Evolutionary conservation across 2,888 invertebrate species (phyloP).

Genomic region (Cheilosia grossa): DNA sequence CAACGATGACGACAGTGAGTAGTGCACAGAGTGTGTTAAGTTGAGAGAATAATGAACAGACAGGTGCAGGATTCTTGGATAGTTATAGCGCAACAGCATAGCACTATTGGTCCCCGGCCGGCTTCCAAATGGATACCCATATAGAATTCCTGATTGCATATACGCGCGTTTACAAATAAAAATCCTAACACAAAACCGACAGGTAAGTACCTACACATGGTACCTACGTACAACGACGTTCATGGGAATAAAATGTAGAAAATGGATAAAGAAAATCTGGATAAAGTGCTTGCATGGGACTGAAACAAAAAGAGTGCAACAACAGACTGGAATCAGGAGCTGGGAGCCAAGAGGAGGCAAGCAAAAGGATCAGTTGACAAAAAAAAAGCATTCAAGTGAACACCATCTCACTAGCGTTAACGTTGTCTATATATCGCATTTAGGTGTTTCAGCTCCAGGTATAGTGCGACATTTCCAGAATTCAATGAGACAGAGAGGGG

Average conservation of each 20-base stretch:
- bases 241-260: slow-evolving; percentile 34
- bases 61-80: slow-evolving; percentile 68
- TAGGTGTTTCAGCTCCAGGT: slow-evolving; percentile 38
- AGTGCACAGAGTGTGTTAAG: slow-evolving; percentile 47
- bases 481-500: slow-evolving; percentile 39
- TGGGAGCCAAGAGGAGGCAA: not conserved
- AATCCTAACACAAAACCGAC: slow-evolving; percentile 53
- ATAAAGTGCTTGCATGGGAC: slow-evolving; percentile 38
- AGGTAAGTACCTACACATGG: slow-evolving; percentile 62
- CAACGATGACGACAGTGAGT: slow-evolving; percentile 44
- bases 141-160: slow-evolving; percentile 70
- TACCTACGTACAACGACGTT: slow-evolving; percentile 10
- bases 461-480: slow-evolving; percentile 57
- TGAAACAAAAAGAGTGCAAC: not conserved
- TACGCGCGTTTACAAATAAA: slow-evolving; percentile 56
- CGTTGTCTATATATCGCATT: slow-evolving; percentile 43
- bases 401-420: slow-evolving; percentile 57
- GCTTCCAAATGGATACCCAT: slow-evolving; percentile 63
- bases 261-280: slow-evolving; percentile 15
- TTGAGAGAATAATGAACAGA: slow-evolving; percentile 69
- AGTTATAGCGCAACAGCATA: slow-evolving; percentile 26
- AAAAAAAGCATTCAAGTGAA: slow-evolving; percentile 50
- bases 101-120: slow-evolving; percentile 3
- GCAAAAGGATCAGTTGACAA: slow-evolving; percentile 5
- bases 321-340: not conserved